phyloP scores from a whole-genome alignment of 53 echinoderm and acorn worm genomes.

The Temnopleurus reevesii region DNA sequence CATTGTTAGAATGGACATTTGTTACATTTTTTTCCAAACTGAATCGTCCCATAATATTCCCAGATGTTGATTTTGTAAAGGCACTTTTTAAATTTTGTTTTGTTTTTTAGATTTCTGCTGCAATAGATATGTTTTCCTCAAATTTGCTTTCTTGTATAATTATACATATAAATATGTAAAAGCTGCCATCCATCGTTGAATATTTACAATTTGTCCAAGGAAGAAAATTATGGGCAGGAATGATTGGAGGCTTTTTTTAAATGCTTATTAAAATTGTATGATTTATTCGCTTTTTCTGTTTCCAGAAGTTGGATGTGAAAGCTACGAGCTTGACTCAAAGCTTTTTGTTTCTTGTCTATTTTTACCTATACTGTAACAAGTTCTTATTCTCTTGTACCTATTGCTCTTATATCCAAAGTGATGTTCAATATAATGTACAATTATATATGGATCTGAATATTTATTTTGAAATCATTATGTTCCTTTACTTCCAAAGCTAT shows the following conservation, averaged over 20 bases:
- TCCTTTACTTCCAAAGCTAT: slow-evolving; percentile 2
- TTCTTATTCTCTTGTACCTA: not conserved
- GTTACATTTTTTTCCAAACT: too few relatives aligned
- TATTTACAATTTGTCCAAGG: not conserved
- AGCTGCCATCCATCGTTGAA: not conserved
- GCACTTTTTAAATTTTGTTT: not conserved
- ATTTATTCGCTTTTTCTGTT: not conserved
- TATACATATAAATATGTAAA: not conserved
- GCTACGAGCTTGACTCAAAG: too few relatives aligned
- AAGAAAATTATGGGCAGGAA: not conserved
- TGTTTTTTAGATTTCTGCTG: not conserved
- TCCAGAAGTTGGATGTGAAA: not conserved
- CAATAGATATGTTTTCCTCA: slow-evolving; percentile 5
- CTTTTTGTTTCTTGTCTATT: too few relatives aligned
- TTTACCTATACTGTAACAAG: too few relatives aligned
- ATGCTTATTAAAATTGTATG: too few relatives aligned
- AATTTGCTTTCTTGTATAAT: not conserved
- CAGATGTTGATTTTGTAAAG: not conserved
- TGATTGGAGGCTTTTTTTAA: not conserved
- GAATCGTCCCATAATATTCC: not conserved
- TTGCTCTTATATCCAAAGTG: not conserved
- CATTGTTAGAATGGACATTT: too few relatives aligned
- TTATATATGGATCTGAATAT: not conserved
- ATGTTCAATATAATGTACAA: not conserved
- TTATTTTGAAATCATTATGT: slow-evolving; percentile 6